These are phyloP conservation scores for Glossophaga mutica DNA, from an alignment of 2,797 vertebrate species.

Conservation along the genomic window DNA sequence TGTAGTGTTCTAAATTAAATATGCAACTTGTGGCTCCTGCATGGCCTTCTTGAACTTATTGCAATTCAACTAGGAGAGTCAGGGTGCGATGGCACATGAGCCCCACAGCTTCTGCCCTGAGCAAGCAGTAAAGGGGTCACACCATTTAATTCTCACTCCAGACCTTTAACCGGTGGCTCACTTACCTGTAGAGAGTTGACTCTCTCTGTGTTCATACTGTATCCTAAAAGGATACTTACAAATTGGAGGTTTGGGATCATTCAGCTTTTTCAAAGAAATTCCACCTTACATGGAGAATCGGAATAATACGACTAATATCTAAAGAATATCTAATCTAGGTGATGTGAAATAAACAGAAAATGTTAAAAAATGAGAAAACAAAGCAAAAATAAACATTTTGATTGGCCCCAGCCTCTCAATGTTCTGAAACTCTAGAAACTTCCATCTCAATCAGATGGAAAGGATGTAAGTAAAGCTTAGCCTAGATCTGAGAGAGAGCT, in stretches of 20 bases:
- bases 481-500: not conserved
- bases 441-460: not conserved
- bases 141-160: not conserved
- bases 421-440: not conserved
- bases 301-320: not conserved
- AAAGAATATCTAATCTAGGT: not conserved
- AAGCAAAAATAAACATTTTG: not conserved
- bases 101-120: not conserved
- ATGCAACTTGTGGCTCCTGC: not conserved
- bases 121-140: not conserved
- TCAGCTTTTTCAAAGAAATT: not conserved
- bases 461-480: not conserved
- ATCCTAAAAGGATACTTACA: not conserved
- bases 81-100: not conserved
- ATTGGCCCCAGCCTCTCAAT: not conserved
- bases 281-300: not conserved
- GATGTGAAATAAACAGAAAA: not conserved
- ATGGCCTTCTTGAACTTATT: not conserved
- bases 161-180: not conserved
- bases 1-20: not conserved
- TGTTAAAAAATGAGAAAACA: not conserved
- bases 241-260: not conserved
- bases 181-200: fast-evolving
- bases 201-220: not conserved
- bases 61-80: not conserved